These are phyloP conservation scores for Dryobates pubescens DNA, from an alignment of 2,797 vertebrate species.

Conservation along the genomic window DNA sequence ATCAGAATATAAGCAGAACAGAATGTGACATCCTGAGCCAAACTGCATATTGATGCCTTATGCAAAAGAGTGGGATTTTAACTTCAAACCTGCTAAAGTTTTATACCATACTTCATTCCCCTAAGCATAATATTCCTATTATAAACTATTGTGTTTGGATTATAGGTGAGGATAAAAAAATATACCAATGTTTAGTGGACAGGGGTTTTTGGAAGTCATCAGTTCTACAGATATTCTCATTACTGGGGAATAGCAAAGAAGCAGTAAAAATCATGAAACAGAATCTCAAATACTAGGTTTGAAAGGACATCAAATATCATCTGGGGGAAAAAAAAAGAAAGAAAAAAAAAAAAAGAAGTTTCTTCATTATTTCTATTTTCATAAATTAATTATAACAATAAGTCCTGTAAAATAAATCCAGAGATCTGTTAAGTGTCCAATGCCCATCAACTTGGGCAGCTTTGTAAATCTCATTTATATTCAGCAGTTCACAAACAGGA, in stretches of 20 bases:
- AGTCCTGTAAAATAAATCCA: neutral
- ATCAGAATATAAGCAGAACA: neutral
- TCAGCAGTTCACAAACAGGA: neutral
- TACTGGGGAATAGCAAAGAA: neutral
- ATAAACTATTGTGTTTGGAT: neutral
- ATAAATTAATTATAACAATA: neutral
- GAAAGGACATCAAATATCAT: too few relatives aligned
- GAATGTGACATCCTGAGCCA: constrained; percentile 1
- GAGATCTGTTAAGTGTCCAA: neutral
- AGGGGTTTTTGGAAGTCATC: neutral
- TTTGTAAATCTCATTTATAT: neutral
- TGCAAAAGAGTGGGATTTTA: neutral
- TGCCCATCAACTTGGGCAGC: neutral
- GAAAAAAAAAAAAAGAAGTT: neutral
- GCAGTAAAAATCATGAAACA: neutral
- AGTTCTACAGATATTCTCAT: neutral
- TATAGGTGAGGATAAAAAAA: neutral
- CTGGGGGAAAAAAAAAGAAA: neutral
- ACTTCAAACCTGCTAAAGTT: neutral
- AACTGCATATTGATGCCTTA: neutral
- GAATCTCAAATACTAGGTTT: neutral
- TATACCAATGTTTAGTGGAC: neutral
- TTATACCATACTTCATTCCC: neutral
- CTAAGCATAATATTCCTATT: neutral
- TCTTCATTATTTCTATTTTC: neutral